phyloP scores from a whole-genome alignment of 1,140 invertebrate species.

The Sweltsa coloradensis region DNA sequence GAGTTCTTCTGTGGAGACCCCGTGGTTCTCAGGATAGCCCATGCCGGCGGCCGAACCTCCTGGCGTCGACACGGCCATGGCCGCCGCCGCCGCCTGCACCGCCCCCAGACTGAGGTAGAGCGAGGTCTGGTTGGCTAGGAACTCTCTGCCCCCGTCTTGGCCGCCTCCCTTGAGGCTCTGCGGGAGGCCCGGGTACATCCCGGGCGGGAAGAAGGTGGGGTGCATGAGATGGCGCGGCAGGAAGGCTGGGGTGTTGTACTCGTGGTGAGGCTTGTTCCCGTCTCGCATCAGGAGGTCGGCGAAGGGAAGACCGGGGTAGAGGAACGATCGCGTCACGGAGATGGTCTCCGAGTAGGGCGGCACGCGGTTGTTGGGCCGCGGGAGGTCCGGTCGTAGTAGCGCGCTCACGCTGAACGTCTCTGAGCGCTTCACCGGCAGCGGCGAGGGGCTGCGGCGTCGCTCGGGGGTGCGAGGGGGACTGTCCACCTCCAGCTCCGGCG shows the following conservation, averaged over 20 bases:
- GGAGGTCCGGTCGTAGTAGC: conserved; percentile 59
- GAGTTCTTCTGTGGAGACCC: not conserved
- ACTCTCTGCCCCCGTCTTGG: conserved; percentile 27
- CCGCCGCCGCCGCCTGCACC: conserved; percentile 39
- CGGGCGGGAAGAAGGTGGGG: conserved; percentile 13
- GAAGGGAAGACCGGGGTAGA: conserved; percentile 39
- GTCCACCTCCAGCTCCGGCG: conserved; percentile 56
- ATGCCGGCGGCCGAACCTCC: conserved; percentile 11
- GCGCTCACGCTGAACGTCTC: conserved; percentile 61
- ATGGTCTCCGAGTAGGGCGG: conserved; percentile 36
- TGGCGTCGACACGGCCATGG: conserved; percentile 14
- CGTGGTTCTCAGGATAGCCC: not conserved
- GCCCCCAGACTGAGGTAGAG: conserved; percentile 43
- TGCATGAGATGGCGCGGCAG: conserved; percentile 18
- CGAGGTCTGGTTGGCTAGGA: conserved; percentile 38
- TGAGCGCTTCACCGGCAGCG: conserved; percentile 29
- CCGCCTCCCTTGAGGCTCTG: not conserved
- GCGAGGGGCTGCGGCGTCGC: conserved; percentile 26
- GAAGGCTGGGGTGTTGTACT: conserved; percentile 5
- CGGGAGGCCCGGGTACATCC: conserved; percentile 11
- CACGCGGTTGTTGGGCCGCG: conserved; percentile 38
- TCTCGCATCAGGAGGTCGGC: conserved; percentile 18
- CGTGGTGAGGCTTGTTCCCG: conserved; percentile 7
- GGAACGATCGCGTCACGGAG: conserved; percentile 40
- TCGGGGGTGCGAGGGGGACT: conserved; percentile 13